These are phyloP conservation scores for Pangasianodon hypophthalmus DNA, from an alignment of 2,113 vertebrate species.

Conservation along the genomic window DNA sequence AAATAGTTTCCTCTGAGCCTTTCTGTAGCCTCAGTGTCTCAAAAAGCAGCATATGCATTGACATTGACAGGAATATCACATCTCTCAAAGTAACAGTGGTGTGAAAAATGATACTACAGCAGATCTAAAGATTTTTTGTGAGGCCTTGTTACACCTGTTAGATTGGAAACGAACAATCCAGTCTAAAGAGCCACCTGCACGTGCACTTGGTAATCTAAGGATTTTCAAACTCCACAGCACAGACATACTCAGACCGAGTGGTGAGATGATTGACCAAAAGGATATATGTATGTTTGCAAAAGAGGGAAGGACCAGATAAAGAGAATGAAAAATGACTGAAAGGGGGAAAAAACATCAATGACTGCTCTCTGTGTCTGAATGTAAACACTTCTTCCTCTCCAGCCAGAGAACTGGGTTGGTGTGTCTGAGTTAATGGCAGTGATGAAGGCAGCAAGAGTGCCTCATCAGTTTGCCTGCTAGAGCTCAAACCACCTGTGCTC, in stretches of 20 bases:
- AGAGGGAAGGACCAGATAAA: conserved; percentile 5
- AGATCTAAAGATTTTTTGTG: conserved; percentile 21
- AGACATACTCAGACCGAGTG: neutral
- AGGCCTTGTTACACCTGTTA: conserved; percentile 13
- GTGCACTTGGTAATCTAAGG: neutral
- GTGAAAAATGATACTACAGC: conserved; percentile 23
- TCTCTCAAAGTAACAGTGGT: conserved; percentile 34
- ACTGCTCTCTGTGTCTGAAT: conserved; percentile 36
- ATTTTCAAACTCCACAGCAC: neutral
- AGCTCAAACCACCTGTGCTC: conserved; percentile 47
- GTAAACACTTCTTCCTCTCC: conserved; percentile 26
- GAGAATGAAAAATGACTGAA: conserved; percentile 18
- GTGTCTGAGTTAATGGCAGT: conserved; percentile 33
- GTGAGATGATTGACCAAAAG: conserved; percentile 1
- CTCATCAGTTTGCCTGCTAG: conserved; percentile 36
- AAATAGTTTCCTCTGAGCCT: conserved; percentile 46
- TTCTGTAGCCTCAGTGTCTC: conserved; percentile 31
- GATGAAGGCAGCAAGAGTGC: conserved; percentile 36
- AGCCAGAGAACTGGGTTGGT: conserved; percentile 36
- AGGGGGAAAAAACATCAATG: conserved; percentile 19
- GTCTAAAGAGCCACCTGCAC: neutral
- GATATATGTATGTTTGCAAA: conserved; percentile 3
- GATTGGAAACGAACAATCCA: neutral
- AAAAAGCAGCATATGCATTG: neutral
- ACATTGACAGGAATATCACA: conserved; percentile 33